Percentiles rank a stretch among this genome's conserved stretches.
Conservation (phyloP, 2,888 invertebrate species). For the Ormyrus nitidulus region DNA sequence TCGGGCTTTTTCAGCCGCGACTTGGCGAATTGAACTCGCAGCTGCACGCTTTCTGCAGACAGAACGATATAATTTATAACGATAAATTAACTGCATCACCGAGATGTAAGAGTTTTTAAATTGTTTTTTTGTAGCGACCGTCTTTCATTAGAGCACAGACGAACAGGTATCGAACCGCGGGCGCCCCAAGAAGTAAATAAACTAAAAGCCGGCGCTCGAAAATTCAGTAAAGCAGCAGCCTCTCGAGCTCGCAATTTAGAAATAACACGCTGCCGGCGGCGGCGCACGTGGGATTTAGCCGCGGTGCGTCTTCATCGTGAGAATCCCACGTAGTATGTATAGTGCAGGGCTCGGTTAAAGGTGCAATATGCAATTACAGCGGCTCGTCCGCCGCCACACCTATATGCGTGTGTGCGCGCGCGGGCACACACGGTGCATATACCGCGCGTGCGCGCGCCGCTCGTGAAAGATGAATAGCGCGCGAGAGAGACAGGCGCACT, state of each 20-base stretch:
- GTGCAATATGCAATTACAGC: constrained; percentile 49
- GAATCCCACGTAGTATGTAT: constrained; percentile 24
- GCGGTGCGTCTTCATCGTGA: constrained; percentile 53
- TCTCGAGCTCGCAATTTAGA: constrained; percentile 12
- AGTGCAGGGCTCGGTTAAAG: constrained; percentile 45
- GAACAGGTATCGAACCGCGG: no score
- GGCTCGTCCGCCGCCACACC: constrained; percentile 10
- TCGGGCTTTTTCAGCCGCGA: neutral
- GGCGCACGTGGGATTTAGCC: neutral
- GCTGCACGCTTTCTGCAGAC: no score
- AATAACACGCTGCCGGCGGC: neutral
- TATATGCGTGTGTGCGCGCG: neutral
- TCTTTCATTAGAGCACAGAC: no score
- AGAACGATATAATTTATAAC: no score
- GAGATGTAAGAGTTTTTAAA: no score
- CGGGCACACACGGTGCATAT: neutral
- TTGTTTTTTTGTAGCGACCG: no score
- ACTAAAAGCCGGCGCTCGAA: neutral
- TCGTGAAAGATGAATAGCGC: constrained; percentile 52
- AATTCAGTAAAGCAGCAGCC: neutral
- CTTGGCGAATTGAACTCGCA: no score
- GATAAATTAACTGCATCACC: no score
- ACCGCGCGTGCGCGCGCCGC: neutral
- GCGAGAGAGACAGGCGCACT: constrained; percentile 13
- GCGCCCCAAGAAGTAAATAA: no score